Conservation (phyloP, 2,888 invertebrate genomes). For the Brachycybe producta region DNA sequence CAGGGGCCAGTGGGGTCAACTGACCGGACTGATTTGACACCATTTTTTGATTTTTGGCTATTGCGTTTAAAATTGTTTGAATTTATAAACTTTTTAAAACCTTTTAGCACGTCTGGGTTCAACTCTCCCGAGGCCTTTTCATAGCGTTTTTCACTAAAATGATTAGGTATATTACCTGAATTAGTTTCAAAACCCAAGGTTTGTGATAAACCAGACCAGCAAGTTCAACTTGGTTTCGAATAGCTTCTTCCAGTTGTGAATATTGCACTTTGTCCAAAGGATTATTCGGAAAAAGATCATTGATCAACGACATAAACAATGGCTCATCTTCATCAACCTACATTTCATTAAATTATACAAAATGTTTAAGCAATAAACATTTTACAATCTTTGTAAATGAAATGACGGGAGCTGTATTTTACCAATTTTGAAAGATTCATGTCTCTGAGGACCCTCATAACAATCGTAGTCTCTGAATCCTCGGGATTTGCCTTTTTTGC, state of each 20-base stretch:
- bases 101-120: no score
- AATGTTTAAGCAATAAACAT: not conserved
- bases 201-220: conserved; percentile 75
- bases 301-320: conserved; percentile 87
- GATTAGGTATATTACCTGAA: conserved; percentile 51
- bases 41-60: no score
- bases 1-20: no score
- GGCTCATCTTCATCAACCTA: conserved; percentile 83
- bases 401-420: conserved; percentile 23
- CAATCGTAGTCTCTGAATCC: conserved; percentile 88
- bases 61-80: no score
- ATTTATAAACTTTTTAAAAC: no score
- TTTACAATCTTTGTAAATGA: not conserved
- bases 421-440: conserved; percentile 96
- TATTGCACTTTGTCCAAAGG: conserved; percentile 81
- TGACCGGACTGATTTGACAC: no score
- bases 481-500: conserved; percentile 79
- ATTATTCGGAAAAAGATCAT: conserved; percentile 92
- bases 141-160: no score
- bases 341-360: conserved; percentile 2
- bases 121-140: no score
- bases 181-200: conserved; percentile 88
- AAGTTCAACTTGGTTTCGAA: conserved; percentile 65
- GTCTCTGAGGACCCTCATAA: conserved; percentile 88
- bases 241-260: conserved; percentile 75